A percentile compares a stretch with the other conserved stretches of the same genome.
Evolutionary conservation across 2,113 vertebrate species (phyloP).

Genomic region (Mastomys coucha): DNA sequence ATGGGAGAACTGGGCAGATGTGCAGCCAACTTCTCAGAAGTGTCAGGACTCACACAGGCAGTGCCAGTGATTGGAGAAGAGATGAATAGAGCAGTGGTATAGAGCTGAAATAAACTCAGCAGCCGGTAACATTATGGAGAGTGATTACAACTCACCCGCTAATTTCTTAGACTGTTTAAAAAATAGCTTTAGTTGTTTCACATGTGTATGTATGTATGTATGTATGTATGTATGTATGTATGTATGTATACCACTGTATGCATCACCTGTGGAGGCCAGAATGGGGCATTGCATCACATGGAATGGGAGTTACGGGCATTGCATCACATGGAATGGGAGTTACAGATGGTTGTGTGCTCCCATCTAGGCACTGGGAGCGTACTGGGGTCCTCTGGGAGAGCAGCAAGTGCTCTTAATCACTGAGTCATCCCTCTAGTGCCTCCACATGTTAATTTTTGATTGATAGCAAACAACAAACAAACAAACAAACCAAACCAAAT

Average conservation of each 20-base stretch:
- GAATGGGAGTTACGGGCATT: background rate
- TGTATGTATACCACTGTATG: background rate
- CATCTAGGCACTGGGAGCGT: background rate
- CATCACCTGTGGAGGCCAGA: background rate
- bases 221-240: background rate
- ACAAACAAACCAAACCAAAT: background rate
- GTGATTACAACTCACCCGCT: conserved; percentile 5
- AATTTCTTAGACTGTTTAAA: background rate
- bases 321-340: too few relatives aligned
- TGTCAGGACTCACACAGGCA: background rate
- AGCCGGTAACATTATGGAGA: conserved; percentile 58
- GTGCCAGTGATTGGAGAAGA: background rate
- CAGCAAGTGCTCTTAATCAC: background rate
- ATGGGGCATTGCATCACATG: background rate
- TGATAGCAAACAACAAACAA: conserved; percentile 26
- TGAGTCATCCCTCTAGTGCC: background rate
- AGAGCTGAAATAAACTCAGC: conserved; percentile 53
- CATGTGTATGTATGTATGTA: background rate
- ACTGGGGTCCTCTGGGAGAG: background rate
- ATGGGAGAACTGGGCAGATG: background rate
- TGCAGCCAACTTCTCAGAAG: background rate
- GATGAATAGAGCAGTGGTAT: background rate
- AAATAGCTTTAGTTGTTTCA: background rate
- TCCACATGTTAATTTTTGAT: background rate
- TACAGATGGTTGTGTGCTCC: background rate